These are phyloP conservation scores for Paelopatides confundens DNA, from an alignment of 53 echinoderm and acorn worm genomes.

Conservation along the genomic window DNA sequence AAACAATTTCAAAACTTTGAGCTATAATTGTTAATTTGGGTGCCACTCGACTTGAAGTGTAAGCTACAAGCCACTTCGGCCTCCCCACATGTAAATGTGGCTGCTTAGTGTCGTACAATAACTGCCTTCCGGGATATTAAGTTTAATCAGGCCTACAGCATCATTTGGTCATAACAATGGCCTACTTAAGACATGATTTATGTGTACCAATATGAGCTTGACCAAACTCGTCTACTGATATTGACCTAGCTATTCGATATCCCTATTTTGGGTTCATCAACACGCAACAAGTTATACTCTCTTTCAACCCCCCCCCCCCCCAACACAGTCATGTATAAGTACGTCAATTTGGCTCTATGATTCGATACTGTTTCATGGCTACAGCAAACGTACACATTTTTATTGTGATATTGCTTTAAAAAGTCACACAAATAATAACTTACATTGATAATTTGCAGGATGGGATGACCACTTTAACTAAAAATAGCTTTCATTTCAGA, in stretches of 20 bases:
- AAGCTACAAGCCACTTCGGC: no score
- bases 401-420: no score
- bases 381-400: no score
- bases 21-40: no score
- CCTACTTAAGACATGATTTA: constrained; percentile 37
- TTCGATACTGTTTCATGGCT: constrained; percentile 41
- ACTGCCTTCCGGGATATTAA: no score
- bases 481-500: no score
- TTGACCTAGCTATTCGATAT: constrained; percentile 43
- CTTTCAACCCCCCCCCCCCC: background rate
- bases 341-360: constrained; percentile 31
- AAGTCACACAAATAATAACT: no score
- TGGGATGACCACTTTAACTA: no score
- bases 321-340: constrained; percentile 58
- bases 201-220: constrained; percentile 39
- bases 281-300: constrained; percentile 50
- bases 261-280: constrained; percentile 28
- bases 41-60: no score
- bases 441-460: constrained; percentile 43
- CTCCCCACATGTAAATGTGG: no score
- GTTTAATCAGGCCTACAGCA: constrained; percentile 35
- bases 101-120: no score
- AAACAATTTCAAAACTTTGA: no score
- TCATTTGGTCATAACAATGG: constrained; percentile 54
- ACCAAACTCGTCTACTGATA: constrained; percentile 54